Evolutionary conservation across 2,888 invertebrate species (phyloP), one percentile per base, ranked within the genome.

Genomic region (Eupithecia abbreviata): DNA sequence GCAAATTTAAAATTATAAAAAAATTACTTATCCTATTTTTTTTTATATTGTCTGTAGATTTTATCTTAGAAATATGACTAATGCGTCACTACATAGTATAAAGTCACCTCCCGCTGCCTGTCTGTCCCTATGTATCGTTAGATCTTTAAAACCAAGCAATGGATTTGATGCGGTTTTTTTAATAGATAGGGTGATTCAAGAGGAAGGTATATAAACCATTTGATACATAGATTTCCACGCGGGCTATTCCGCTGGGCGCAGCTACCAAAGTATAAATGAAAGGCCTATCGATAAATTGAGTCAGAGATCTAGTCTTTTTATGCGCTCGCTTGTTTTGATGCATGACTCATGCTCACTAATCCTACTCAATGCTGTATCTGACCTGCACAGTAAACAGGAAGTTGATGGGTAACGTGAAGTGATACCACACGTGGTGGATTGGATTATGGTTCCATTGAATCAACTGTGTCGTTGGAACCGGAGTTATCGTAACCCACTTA

Each of bases 371-470:
- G 13, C 15, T 15, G 66, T 15, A 42, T 66, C 13, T 42, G 66
- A 41, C 66, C 41, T 18, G 66, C 66, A 10, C 62, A 62, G 66
- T 66, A 66, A 66, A 66, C 66, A 66, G 66, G 66, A 66, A 42
- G 66, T 7, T 66, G 7, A 42, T 15, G 42, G 66, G 66, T 30
- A 30, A 30, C 30, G 30, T 10, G 42, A 42, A 42, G 66, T 66
- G 66, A 65, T 13, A 66, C 66, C 66, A 66, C 66, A 66, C 42
- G 66, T 66, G 41, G 66, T 62, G 58, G 18, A 58, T 18, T 58
- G 3, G 18, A 58, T 18, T 58, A 2, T 55, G 5, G 47, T 47
- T 47, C 47, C 13, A 49, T 13, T 6, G 3, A 55, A n/a, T 7
- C 55, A 55, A 58, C 10, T 58, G 4, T 30, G 4, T 30, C 2